Conservation (phyloP, 2,888 invertebrate species). For the Chalcosyrphus nemorum region DNA sequence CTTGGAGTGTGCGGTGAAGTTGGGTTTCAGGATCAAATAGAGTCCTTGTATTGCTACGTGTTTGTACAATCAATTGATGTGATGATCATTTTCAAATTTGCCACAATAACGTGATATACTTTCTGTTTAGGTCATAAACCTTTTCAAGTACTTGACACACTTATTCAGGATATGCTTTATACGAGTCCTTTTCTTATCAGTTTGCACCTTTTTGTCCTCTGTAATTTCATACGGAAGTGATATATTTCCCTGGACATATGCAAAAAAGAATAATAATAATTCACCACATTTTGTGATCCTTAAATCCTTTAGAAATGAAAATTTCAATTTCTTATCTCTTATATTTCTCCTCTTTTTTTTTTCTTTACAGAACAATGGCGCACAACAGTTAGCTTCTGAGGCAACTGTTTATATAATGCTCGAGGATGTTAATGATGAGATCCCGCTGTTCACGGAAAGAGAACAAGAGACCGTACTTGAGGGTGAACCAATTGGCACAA, state of each 20-base stretch:
- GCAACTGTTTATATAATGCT: constrained; percentile 96
- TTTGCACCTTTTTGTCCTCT: too few relatives aligned
- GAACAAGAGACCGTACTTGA: constrained; percentile 97
- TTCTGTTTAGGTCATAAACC: not conserved
- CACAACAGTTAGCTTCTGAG: constrained; percentile 96
- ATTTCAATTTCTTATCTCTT: constrained; percentile 24
- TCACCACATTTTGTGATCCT: too few relatives aligned
- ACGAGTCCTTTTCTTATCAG: too few relatives aligned
- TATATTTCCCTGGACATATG: not conserved
- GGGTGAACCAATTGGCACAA: constrained; percentile 96
- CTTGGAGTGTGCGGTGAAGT: not conserved
- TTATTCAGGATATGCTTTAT: too few relatives aligned
- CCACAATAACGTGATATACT: not conserved
- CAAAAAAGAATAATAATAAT: not conserved
- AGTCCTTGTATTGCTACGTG: not conserved
- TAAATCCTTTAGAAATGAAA: constrained; percentile 6
- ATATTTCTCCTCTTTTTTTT: not conserved
- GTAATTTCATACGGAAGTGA: not conserved
- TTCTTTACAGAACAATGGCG: constrained; percentile 92
- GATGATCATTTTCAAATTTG: not conserved
- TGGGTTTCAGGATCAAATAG: not conserved
- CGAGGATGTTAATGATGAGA: constrained; percentile 98
- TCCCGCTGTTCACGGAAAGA: constrained; percentile 96
- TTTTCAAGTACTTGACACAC: not conserved
- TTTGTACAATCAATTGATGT: not conserved